Conservation (phyloP, 2,888 invertebrate genomes). For the Notodonta ziczac region DNA sequence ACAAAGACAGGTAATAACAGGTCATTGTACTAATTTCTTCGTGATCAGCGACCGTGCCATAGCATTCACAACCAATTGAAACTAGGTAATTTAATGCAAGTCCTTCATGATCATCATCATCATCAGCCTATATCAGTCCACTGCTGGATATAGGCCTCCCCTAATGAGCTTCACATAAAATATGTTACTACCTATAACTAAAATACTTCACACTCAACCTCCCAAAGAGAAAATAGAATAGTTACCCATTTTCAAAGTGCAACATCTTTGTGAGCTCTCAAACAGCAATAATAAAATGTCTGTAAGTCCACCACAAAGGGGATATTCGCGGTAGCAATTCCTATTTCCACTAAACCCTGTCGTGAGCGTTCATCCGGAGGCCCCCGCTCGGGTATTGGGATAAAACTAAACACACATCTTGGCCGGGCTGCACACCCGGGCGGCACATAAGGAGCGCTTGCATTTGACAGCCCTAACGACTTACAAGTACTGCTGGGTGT, state of each 20-base stretch:
- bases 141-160: too few species aligned
- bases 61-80: too few species aligned
- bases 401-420: constrained; percentile 37
- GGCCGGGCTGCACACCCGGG: constrained; percentile 3
- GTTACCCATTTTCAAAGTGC: not conserved
- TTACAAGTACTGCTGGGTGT: constrained; percentile 29
- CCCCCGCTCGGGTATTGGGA: constrained; percentile 12
- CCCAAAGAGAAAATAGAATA: not conserved
- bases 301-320: constrained; percentile 19
- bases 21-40: too few species aligned
- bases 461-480: constrained; percentile 41
- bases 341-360: constrained; percentile 30
- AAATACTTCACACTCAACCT: not conserved
- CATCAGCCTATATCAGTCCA: too few species aligned
- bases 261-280: not conserved
- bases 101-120: too few species aligned
- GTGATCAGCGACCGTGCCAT: too few species aligned
- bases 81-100: too few species aligned
- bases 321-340: constrained; percentile 25
- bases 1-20: too few species aligned
- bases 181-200: too few species aligned
- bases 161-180: too few species aligned
- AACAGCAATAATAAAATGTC: constrained; percentile 19
- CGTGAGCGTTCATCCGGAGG: constrained; percentile 11
- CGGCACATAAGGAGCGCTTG: constrained; percentile 32